Percentiles rank a stretch among this genome's conserved stretches.
These are phyloP conservation scores for Perccottus glenii DNA, from an alignment of 2,113 vertebrate genomes.

Conservation along the genomic window DNA sequence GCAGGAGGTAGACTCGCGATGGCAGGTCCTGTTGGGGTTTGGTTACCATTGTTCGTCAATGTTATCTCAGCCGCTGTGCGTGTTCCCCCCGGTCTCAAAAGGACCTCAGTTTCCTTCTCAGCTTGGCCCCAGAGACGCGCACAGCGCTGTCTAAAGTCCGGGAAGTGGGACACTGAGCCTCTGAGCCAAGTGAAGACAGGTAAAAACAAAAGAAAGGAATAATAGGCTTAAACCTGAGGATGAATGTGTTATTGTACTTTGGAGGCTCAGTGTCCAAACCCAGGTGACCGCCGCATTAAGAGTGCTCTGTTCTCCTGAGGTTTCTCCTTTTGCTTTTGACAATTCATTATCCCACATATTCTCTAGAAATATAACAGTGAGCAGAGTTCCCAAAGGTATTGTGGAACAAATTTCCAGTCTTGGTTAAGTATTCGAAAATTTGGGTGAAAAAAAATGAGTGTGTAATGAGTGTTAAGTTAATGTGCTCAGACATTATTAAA, in stretches of 20 bases:
- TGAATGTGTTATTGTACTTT: conserved; percentile 50
- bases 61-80: conserved; percentile 53
- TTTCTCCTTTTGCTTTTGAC: background rate
- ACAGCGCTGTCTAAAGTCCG: conserved; percentile 31
- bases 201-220: conserved; percentile 42
- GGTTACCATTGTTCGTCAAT: conserved; percentile 54
- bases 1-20: conserved; percentile 37
- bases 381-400: too few species aligned
- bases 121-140: conserved; percentile 49
- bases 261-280: conserved; percentile 21
- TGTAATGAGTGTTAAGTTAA: too few species aligned
- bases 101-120: conserved; percentile 47
- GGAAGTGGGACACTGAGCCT: conserved; percentile 59
- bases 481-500: too few species aligned
- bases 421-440: too few species aligned
- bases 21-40: conserved; percentile 49
- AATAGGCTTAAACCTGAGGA: conserved; percentile 41
- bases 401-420: too few species aligned
- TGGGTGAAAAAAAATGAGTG: too few species aligned
- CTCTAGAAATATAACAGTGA: background rate
- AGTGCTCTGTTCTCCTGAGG: conserved; percentile 10
- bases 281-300: background rate
- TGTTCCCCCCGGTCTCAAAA: conserved; percentile 41
- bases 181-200: conserved; percentile 26
- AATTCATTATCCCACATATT: conserved; percentile 6